These are phyloP conservation scores for Kradibia gibbosae DNA, from an alignment of 1,140 invertebrate species.

Conservation along the genomic window DNA sequence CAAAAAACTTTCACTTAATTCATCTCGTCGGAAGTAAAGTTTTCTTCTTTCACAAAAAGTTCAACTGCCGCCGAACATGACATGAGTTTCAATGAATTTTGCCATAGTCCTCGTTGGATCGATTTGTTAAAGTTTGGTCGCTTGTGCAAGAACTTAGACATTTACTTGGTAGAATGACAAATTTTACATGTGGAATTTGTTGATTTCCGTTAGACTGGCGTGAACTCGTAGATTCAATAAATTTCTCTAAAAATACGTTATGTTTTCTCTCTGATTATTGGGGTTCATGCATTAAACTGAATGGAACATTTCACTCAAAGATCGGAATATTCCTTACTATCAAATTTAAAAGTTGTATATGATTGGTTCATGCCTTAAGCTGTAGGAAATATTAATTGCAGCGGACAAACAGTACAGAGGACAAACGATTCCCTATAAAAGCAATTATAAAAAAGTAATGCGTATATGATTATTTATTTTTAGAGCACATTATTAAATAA, in stretches of 20 bases:
- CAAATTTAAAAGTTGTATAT: neutral
- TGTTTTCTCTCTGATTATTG: neutral
- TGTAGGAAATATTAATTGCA: neutral
- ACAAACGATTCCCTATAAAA: neutral
- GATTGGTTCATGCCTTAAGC: neutral
- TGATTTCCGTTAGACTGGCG: neutral
- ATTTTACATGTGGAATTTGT: conserved; percentile 33
- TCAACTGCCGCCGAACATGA: conserved; percentile 9
- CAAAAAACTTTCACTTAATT: conserved; percentile 38
- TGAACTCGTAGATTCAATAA: neutral
- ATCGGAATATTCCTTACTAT: neutral
- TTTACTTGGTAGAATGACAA: neutral
- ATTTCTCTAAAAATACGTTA: neutral
- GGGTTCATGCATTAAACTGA: neutral
- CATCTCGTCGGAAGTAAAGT: conserved; percentile 32
- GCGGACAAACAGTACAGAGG: neutral
- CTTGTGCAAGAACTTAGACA: neutral
- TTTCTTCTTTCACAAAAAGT: conserved; percentile 13
- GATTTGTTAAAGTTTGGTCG: conserved; percentile 11
- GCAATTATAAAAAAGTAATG: too few species aligned
- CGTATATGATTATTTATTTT: too few species aligned
- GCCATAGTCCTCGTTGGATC: neutral
- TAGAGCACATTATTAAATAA: too few species aligned
- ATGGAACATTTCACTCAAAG: neutral
- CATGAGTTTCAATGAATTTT: conserved; percentile 40